Base-by-base conservation (phyloP, 1,140 invertebrate species). In the Apis cerana region DNA sequence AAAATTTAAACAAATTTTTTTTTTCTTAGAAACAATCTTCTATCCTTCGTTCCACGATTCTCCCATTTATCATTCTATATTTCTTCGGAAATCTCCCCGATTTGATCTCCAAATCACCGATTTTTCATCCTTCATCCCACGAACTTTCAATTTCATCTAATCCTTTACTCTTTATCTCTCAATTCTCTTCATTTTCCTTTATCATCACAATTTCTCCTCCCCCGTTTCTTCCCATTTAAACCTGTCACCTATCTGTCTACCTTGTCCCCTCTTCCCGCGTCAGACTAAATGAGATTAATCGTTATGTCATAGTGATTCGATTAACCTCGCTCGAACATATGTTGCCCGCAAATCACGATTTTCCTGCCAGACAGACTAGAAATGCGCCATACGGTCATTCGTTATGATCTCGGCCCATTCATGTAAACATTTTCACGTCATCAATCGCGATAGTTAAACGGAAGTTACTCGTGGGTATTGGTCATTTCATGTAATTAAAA, bases 291-390 rank as follows among this genome's bases (percentile, higher is more conserved):
- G 74, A 81, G 72, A 87, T 87, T 80, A 88, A 87, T 88, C 74
- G 74, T 81, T 84, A 78, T 76, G 82, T 79, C 86, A 75, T 69
- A 58, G 85, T 84, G 79, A 88, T 82, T 89, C 75, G 79, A 80
- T 88, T 84, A 87, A 82, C 85, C 59, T 27, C 69, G 72, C 43
- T 27, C 15, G 48, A 72, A 82, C 69, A 85, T 80, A 78, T 83
- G 80, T 72, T 58, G 70, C 58, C 70, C n/a, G 82, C 85, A 85
- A 89, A 89, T 89, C 87, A 89, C 78, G 85, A 85, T 89, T 81
- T 89, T 83, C 75, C 75, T 56, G 74, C 43, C 64, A 56, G 68
- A 8, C 23, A 17, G 21, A 33, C 21, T 15, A 52, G 76, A n/a
- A 62, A 68, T 70, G 59, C 54, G 43, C 83, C 21, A 69, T 56